Conservation (phyloP, 2,797 vertebrate species). For the Cichlasoma orientale region DNA sequence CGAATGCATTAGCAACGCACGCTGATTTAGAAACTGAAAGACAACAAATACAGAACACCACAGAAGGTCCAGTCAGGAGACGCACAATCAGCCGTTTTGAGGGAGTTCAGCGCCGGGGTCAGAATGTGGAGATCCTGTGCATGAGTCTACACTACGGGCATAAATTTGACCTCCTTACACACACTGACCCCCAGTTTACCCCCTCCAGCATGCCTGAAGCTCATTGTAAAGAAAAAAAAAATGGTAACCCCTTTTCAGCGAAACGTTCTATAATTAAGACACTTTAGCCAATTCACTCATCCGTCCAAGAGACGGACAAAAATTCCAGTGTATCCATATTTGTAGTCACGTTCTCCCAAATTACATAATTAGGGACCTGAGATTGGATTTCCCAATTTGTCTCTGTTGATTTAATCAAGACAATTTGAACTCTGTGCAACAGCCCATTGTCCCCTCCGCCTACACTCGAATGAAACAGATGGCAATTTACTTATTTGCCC, state of each 20-base stretch:
- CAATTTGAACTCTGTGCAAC: slow-evolving; percentile 83
- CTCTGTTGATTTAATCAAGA: slow-evolving; percentile 88
- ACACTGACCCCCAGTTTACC: slow-evolving; percentile 55
- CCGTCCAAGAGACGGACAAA: slow-evolving; percentile 45
- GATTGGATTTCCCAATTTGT: slow-evolving; percentile 87
- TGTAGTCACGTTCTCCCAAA: slow-evolving; percentile 81
- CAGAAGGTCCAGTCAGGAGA: slow-evolving; percentile 55
- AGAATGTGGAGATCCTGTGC: slow-evolving; percentile 42
- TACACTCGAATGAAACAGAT: slow-evolving; percentile 83
- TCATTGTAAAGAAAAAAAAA: slow-evolving; percentile 60
- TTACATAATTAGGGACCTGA: slow-evolving; percentile 85
- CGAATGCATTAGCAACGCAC: slow-evolving; percentile 63
- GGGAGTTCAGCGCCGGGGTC: slow-evolving; percentile 54
- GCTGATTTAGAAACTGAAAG: slow-evolving; percentile 57
- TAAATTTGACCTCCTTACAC: slow-evolving; percentile 48
- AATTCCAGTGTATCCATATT: slow-evolving; percentile 74
- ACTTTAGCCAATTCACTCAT: slow-evolving; percentile 73
- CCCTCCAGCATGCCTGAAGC: slow-evolving; percentile 57
- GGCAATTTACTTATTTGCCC: slow-evolving; percentile 82
- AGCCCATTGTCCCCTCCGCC: slow-evolving; percentile 80
- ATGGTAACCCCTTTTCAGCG: slow-evolving; percentile 60
- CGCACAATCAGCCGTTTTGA: slow-evolving; percentile 55
- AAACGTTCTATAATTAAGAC: slow-evolving; percentile 71
- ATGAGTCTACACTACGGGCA: slow-evolving; percentile 4
- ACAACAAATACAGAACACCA: slow-evolving; percentile 42